Base-by-base conservation (phyloP, 1,140 invertebrate species). In the Rhysida immarginata region DNA sequence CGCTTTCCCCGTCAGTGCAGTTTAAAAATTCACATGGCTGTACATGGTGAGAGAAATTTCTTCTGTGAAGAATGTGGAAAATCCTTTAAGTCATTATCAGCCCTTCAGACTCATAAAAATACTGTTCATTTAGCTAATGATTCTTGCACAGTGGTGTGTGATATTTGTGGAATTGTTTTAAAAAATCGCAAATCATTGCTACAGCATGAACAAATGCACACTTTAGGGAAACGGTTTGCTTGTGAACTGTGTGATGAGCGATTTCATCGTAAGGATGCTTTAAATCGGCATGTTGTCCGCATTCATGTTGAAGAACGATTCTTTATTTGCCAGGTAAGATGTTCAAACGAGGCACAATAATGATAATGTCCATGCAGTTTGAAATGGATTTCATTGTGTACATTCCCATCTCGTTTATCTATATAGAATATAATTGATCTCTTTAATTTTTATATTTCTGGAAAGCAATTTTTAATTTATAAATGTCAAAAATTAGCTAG, bases 141-240 rank as follows among this genome's bases (percentile, higher is more conserved):
- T 5, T 11, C 26, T 11, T 11, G 26, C 2, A 26, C 26, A 26
- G 24, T 51, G 3, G 26, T 51, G 3, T 51, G 49, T 27, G 49
- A 51, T n/a, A 26, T 25, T 5, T 51, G 49, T 27, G 49, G 49
- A 3, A 51, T 51, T n/a, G 24, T 51, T 25, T 27, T 51, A 16
- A 51, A 51, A 26, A 51, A 51, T 26, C 49, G 49, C 23, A 51
- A 51, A 51, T 51, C 49, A 3, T 27, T 51, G 49, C 26, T 25
- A 11, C 49, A 51, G 21, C 49, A 51, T 27, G 49, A 51, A 21
- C 49, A 51, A 26, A 51, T 51, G 26, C 49, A 51, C 49, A 51
- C 49, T 25, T 21, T 13, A 51, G 49, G 49, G 13, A 51, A 51
- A 27, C 24, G 49, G 49, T 51, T 26, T 27, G 23, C 49, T 25